These are phyloP conservation scores for Myocastor coypus DNA, from an alignment of 2,113 vertebrate species.

Conservation along the genomic window DNA sequence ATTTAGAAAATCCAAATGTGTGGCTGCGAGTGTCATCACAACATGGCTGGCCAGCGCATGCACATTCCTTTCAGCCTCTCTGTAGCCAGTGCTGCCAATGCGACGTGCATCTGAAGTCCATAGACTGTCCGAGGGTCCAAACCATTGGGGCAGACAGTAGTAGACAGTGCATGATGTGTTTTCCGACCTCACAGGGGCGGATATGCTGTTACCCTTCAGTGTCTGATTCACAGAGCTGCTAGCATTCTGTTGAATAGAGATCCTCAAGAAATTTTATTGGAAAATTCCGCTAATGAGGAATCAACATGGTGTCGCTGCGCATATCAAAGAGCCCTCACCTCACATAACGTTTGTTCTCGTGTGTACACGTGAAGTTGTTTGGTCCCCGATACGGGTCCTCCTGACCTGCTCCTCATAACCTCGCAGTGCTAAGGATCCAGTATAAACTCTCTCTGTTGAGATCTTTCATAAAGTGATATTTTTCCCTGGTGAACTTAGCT, in stretches of 20 bases:
- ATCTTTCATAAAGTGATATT: not conserved
- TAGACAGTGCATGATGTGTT: not conserved
- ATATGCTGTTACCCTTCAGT: not conserved
- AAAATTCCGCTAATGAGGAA: slow-evolving; percentile 25
- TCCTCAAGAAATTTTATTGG: slow-evolving; percentile 40
- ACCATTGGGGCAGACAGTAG: not conserved
- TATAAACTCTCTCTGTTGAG: slow-evolving; percentile 57
- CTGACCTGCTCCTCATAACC: slow-evolving; percentile 5
- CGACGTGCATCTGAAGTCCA: not conserved
- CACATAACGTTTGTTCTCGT: slow-evolving; percentile 65
- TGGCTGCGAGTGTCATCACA: not conserved
- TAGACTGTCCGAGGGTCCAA: not conserved
- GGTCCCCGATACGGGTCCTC: slow-evolving; percentile 16
- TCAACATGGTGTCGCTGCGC: not conserved
- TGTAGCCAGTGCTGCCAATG: not conserved
- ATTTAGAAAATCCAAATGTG: not conserved
- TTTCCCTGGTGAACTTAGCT: slow-evolving; percentile 43
- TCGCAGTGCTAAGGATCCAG: not conserved
- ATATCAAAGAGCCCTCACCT: slow-evolving; percentile 40
- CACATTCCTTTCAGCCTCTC: not conserved
- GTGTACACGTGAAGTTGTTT: slow-evolving; percentile 44
- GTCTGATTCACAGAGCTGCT: not conserved
- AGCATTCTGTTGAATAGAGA: not conserved
- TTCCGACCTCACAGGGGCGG: not conserved
- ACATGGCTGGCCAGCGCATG: not conserved